Conservation (phyloP, 2,113 vertebrate genomes). For the Bothrops jararaca region DNA sequence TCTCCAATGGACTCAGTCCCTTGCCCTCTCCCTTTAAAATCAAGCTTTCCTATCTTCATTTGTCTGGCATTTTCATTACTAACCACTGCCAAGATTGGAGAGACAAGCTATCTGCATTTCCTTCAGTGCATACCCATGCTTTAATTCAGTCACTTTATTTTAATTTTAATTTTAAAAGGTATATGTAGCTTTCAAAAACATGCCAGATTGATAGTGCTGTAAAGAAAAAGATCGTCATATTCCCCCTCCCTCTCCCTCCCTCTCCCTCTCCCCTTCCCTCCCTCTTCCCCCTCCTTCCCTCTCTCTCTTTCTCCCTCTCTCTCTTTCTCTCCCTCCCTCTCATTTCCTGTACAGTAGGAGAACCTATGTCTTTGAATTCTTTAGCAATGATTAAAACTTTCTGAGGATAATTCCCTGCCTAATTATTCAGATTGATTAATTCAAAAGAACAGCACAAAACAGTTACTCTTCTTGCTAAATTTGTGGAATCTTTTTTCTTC, state of each 20-base stretch:
- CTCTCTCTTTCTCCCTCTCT: no score
- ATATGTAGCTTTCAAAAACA: background rate
- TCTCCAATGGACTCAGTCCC: background rate
- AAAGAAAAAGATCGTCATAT: background rate
- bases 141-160: background rate
- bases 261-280: no score
- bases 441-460: background rate
- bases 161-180: constrained; percentile 7
- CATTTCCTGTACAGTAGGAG: background rate
- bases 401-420: background rate
- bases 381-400: background rate
- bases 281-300: background rate
- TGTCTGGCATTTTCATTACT: background rate
- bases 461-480: background rate
- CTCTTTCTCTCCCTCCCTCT: background rate
- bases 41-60: background rate
- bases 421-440: background rate
- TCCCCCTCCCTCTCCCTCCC: no score
- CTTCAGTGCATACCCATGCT: background rate
- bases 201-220: background rate
- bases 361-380: background rate
- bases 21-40: constrained; percentile 24
- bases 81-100: background rate
- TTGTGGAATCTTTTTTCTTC: background rate
- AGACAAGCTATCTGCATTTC: rapidly evolving